phyloP scores from a whole-genome alignment of 2,888 invertebrate genomes.

The Sylvicola cinctus region DNA sequence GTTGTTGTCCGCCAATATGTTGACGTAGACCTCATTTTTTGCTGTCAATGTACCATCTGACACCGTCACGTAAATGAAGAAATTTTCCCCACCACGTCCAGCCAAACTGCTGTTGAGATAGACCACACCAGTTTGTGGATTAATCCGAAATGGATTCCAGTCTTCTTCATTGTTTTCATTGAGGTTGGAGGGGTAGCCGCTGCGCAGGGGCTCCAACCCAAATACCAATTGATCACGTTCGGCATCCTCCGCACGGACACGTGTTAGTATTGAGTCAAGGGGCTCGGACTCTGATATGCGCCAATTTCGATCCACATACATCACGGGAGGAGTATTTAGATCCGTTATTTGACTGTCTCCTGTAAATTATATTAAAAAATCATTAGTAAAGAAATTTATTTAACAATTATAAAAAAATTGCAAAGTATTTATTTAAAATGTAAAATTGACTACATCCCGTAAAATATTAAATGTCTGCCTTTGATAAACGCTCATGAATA shows the following conservation, averaged over 20 bases:
- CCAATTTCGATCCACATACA: slow-evolving; percentile 56
- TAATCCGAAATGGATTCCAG: slow-evolving; percentile 50
- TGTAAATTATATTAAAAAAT: slow-evolving; percentile 8
- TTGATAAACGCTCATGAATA: too few relatives aligned
- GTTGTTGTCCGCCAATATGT: slow-evolving; percentile 24
- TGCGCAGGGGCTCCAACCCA: slow-evolving; percentile 41
- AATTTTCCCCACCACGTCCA: slow-evolving; percentile 45
- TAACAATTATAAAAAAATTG: background rate
- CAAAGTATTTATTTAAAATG: background rate
- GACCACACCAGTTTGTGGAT: slow-evolving; percentile 53
- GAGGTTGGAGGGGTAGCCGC: slow-evolving; percentile 14
- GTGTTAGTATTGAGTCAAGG: slow-evolving; percentile 49
- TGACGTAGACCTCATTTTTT: slow-evolving; percentile 46
- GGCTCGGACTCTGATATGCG: slow-evolving; percentile 45
- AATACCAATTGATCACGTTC: slow-evolving; percentile 42
- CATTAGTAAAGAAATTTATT: background rate
- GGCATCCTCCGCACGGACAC: slow-evolving; percentile 42
- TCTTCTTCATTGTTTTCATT: slow-evolving; percentile 17
- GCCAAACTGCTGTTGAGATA: slow-evolving; percentile 56
- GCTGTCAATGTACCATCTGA: slow-evolving; percentile 40
- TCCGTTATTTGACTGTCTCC: slow-evolving; percentile 11
- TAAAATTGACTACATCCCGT: too few relatives aligned
- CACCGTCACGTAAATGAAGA: slow-evolving; percentile 45
- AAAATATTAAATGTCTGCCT: too few relatives aligned
- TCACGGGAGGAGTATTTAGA: slow-evolving; percentile 35